These are phyloP conservation scores for Austrofundulus limnaeus DNA, from an alignment of 2,113 vertebrate species.

Conservation along the genomic window DNA sequence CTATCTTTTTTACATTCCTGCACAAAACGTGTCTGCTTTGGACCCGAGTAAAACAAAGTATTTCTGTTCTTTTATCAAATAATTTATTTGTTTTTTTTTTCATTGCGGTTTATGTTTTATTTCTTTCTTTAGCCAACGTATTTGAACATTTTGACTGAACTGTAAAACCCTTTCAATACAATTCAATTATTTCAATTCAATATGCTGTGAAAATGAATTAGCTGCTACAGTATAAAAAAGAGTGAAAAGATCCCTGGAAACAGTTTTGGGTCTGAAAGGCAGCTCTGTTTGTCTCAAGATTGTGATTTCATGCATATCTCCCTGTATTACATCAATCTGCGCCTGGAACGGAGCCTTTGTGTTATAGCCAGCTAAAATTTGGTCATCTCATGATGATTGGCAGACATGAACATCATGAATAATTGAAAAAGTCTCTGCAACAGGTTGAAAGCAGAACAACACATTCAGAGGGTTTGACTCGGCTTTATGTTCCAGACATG, in stretches of 20 bases:
- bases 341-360: constrained; percentile 14
- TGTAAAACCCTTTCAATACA: too few relatives aligned
- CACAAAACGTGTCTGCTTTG: too few relatives aligned
- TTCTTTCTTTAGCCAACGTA: too few relatives aligned
- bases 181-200: too few relatives aligned
- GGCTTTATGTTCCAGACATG: constrained; percentile 53
- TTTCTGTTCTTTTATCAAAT: too few relatives aligned
- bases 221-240: not conserved
- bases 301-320: constrained; percentile 49
- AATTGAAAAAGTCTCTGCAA: constrained; percentile 50
- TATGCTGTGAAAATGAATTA: too few relatives aligned
- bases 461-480: constrained; percentile 38
- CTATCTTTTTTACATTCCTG: too few relatives aligned
- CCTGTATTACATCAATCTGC: constrained; percentile 18
- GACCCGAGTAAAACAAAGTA: too few relatives aligned
- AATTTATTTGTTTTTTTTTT: too few relatives aligned
- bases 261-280: constrained; percentile 26
- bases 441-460: constrained; percentile 58
- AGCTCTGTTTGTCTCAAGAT: constrained; percentile 29
- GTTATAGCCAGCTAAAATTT: constrained; percentile 24
- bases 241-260: constrained; percentile 14
- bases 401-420: constrained; percentile 56
- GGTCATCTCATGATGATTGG: constrained; percentile 43
- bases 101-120: too few relatives aligned
- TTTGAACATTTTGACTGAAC: too few relatives aligned